Percentiles rank a stretch among this genome's conserved stretches.
phyloP scores from a whole-genome alignment of 92 coral and sea anemone species.

The Palythoa grandis region DNA sequence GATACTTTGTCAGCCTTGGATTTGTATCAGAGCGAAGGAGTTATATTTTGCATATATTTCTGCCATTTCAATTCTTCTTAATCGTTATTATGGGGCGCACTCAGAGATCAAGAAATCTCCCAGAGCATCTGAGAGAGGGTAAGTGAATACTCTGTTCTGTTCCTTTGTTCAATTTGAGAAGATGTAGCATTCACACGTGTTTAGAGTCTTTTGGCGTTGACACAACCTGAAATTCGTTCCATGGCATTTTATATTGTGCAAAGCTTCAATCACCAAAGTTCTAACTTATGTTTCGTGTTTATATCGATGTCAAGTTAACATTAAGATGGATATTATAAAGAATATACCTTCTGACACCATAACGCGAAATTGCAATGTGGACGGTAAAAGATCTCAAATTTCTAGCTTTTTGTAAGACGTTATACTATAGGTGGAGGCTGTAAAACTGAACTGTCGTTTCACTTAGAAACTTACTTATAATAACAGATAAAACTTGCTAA shows the following conservation, averaged over 20 bases:
- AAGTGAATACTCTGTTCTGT: not conserved
- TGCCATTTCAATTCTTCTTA: not conserved
- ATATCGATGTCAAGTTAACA: not conserved
- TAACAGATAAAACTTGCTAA: not conserved
- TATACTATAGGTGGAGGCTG: too few species aligned
- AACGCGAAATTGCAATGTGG: not conserved
- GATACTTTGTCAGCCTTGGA: not conserved
- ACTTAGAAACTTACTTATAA: not conserved
- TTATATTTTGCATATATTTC: not conserved
- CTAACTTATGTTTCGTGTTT: not conserved
- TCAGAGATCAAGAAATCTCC: slow-evolving; percentile 4
- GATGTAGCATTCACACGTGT: slow-evolving; percentile 3
- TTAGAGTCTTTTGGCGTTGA: not conserved
- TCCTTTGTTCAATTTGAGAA: not conserved
- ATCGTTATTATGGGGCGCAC: not conserved
- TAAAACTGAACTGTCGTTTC: not conserved
- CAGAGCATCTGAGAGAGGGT: slow-evolving; percentile 6
- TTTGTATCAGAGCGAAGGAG: not conserved
- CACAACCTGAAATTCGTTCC: slow-evolving; percentile 1
- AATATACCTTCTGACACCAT: not conserved
- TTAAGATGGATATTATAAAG: not conserved
- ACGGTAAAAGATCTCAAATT: not conserved
- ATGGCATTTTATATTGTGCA: not conserved
- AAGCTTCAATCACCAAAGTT: not conserved
- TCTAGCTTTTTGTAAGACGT: too few species aligned